Evolutionary conservation across 2,113 vertebrate genomes (phyloP).

Genomic region (Columba janthina): DNA sequence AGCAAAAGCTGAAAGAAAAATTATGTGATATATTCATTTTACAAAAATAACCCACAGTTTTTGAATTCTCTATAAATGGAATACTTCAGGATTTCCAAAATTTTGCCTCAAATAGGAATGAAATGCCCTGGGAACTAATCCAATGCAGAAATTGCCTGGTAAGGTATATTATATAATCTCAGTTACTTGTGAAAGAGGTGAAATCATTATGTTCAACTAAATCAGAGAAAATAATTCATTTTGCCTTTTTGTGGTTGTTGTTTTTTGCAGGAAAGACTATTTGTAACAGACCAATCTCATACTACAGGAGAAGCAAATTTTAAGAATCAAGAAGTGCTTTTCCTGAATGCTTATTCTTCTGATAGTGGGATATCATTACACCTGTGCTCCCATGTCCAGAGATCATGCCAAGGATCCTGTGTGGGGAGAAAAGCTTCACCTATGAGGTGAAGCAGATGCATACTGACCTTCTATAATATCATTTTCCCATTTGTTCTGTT

Average conservation of each 20-base stretch:
- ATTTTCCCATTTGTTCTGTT: neutral
- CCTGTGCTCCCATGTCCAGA: neutral
- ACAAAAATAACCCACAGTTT: neutral
- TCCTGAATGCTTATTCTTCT: neutral
- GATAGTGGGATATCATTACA: neutral
- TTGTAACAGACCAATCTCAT: neutral
- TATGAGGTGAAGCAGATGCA: neutral
- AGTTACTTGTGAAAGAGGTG: neutral
- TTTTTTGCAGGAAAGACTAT: neutral
- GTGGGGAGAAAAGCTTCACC: neutral
- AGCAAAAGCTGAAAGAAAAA: neutral
- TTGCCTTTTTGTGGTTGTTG: neutral
- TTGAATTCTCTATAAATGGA: neutral
- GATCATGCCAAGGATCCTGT: neutral
- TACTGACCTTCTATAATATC: neutral
- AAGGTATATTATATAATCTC: neutral
- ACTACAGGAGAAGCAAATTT: neutral
- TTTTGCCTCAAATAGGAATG: neutral
- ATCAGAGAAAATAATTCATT: neutral
- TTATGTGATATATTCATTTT: neutral
- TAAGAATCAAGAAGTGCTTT: neutral
- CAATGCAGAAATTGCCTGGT: neutral
- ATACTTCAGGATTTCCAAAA: neutral
- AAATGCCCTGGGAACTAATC: neutral
- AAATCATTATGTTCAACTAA: neutral